Evolutionary conservation across 2,113 vertebrate genomes (phyloP), one percentile per base, ranked within the genome.

Genomic region (Todiramphus saurophagus): DNA sequence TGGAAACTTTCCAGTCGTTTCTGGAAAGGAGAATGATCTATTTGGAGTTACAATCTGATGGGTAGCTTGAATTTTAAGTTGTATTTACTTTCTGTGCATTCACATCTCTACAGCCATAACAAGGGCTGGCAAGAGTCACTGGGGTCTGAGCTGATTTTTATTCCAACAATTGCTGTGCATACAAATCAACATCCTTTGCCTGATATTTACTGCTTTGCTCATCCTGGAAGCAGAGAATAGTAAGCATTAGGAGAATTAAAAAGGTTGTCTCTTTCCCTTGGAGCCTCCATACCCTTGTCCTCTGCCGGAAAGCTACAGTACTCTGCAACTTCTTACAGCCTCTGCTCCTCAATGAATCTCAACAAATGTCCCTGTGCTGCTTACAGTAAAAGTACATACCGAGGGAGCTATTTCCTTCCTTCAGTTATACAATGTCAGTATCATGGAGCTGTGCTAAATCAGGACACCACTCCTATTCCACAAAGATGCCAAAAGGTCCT

Each of bases 81-180:
- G 74, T 63, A 56, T 97, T 94, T 96, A 83, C 75, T 72, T 89
- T 90, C 87, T 94, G 77, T 74, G 84, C 88, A 48, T 81, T 90
- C 89, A 84, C 67, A 78, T 89, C 46, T 87, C 90, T 53, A 58
- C 16, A 94, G 84, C 69, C 66, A 63, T 96, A 96, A 96, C 85
- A 89, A 89, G 94, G 94, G 87, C 90, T 96, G 93, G 79, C 85
- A 96, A 97, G 93, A 93, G 94, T 94, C 96, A 94, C 77, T 66
- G 74, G 82, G 93, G 91, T 96, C 84, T 96, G 87, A 95, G 94
- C 62, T 83, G 95, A 95, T 97, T 97, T 93, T 96, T 91, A 97
- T 96, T 96, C 93, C 79, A 90, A 89, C 94, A 95, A 93, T 96
- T 94, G 92, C 75, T 91, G 80, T 87, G 87, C 93, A 97, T 96